These are phyloP conservation scores for Onychorhynchus coronatus DNA, from an alignment of 2,113 vertebrate genomes.

Conservation along the genomic window DNA sequence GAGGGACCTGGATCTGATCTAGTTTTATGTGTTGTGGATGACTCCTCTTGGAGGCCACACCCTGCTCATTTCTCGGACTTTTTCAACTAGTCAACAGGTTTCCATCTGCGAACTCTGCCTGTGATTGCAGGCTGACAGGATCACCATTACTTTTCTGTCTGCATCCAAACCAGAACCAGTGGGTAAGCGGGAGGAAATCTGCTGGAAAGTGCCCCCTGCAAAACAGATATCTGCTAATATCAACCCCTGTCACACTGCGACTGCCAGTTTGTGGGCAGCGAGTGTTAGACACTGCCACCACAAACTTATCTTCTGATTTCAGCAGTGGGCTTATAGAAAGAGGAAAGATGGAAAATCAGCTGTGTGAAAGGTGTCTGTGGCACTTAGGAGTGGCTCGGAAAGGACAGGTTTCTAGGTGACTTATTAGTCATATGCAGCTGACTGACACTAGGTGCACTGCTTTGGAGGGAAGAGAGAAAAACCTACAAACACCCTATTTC, in stretches of 20 bases:
- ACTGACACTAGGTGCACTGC: not conserved
- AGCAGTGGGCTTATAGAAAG: not conserved
- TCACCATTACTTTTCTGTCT: not conserved
- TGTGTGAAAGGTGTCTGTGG: not conserved
- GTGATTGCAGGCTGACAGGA: not conserved
- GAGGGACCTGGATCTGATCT: not conserved
- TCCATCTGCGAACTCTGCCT: not conserved
- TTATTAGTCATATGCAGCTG: not conserved
- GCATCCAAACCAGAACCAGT: not conserved
- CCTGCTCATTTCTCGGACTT: not conserved
- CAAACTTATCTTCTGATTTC: not conserved
- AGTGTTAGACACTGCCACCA: not conserved
- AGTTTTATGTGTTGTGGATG: rapidly evolving
- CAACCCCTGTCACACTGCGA: not conserved
- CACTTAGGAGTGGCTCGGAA: not conserved
- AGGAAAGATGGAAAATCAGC: not conserved
- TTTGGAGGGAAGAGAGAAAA: not conserved
- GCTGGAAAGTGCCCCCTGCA: not conserved
- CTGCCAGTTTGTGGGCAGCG: not conserved
- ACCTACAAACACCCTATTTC: not conserved
- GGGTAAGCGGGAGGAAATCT: not conserved
- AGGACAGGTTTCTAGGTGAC: not conserved
- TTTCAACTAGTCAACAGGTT: not conserved
- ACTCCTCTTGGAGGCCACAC: not conserved
- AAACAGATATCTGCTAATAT: not conserved